Conservation (phyloP, 2,888 invertebrate genomes). For the Alcis repandata region DNA sequence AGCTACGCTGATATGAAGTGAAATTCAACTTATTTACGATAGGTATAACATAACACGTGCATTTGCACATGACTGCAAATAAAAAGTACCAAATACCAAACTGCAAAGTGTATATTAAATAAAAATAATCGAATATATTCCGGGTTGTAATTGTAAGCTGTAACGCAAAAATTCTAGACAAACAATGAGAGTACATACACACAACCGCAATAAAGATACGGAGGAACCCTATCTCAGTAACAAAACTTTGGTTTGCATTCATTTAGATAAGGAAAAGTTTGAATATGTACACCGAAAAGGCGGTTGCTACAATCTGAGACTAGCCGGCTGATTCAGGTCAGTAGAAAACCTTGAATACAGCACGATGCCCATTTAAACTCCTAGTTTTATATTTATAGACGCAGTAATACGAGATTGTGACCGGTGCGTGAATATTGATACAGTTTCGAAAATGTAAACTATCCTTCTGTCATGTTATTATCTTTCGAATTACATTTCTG, state of each 20-base stretch:
- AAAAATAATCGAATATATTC: background rate
- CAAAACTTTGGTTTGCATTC: background rate
- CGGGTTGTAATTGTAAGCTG: no score
- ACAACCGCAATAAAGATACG: background rate
- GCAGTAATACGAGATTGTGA: constrained; percentile 30
- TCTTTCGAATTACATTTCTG: no score
- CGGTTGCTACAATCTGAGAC: constrained; percentile 29
- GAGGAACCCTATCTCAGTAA: background rate
- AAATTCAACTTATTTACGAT: background rate
- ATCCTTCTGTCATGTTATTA: constrained; percentile 25
- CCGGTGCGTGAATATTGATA: constrained; percentile 23
- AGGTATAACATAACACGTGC: background rate
- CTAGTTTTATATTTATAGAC: constrained; percentile 42
- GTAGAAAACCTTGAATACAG: constrained; percentile 48
- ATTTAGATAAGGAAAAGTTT: constrained; percentile 11
- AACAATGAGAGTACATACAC: background rate
- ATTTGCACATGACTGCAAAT: background rate
- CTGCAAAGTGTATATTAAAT: no score
- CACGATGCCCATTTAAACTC: constrained; percentile 40
- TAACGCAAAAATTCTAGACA: background rate
- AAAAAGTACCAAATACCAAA: background rate
- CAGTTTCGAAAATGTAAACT: constrained; percentile 18
- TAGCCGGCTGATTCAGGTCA: constrained; percentile 42
- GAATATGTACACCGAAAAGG: constrained; percentile 2
- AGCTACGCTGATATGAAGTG: background rate